phyloP scores from a whole-genome alignment of 2,797 vertebrate species.

The Lophius americanus region DNA sequence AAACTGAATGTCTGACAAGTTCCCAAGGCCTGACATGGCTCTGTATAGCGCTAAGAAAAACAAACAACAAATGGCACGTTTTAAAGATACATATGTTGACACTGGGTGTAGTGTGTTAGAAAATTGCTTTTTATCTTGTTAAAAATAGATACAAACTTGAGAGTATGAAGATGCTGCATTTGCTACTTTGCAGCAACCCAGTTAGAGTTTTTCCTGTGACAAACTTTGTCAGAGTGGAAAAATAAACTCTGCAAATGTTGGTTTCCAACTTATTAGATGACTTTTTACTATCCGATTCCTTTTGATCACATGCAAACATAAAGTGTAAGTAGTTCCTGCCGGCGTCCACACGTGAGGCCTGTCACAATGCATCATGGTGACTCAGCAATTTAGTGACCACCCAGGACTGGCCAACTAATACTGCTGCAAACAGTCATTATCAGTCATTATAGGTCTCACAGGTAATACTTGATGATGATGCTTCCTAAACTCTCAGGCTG shows the following conservation, averaged over 20 bases:
- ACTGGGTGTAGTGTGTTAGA: conserved; percentile 69
- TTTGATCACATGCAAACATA: conserved; percentile 13
- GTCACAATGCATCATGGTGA: conserved; percentile 62
- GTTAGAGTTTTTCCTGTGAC: conserved; percentile 61
- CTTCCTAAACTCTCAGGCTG: conserved; percentile 55
- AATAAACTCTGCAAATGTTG: conserved; percentile 26
- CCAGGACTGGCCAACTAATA: conserved; percentile 47
- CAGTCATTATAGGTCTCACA: conserved; percentile 30
- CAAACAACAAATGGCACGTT: conserved; percentile 75
- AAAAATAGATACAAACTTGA: conserved; percentile 72
- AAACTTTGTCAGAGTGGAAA: conserved; percentile 61
- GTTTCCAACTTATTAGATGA: conserved; percentile 40
- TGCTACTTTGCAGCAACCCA: conserved; percentile 55
- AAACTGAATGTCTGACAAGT: conserved; percentile 82
- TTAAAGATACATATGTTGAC: conserved; percentile 59
- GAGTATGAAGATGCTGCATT: conserved; percentile 54
- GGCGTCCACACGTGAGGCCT: conserved; percentile 23
- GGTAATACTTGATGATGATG: conserved; percentile 57
- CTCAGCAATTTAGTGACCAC: conserved; percentile 75
- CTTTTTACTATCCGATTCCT: conserved; percentile 18
- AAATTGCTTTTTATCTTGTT: conserved; percentile 73
- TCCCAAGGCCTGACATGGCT: conserved; percentile 79
- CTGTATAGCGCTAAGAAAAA: conserved; percentile 71
- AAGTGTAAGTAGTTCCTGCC: background rate
- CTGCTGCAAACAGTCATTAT: conserved; percentile 73